phyloP scores from a whole-genome alignment of 1,140 invertebrate species.

The Drosophila pruinosa region DNA sequence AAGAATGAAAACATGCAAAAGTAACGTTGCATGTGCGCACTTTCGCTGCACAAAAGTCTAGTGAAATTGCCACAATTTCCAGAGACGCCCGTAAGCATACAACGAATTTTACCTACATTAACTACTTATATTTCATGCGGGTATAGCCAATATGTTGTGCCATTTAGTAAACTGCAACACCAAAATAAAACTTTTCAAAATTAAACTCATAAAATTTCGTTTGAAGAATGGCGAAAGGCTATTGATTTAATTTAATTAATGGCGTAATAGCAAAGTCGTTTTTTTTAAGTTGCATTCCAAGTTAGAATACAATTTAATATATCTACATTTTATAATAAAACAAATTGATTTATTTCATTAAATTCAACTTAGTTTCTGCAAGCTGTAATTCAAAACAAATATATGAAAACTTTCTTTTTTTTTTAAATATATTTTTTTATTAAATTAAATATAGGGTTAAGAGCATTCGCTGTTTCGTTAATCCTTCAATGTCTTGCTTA shows the following conservation, averaged over 20 bases:
- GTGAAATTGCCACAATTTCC: constrained; percentile 73
- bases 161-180: no score
- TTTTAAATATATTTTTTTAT: not conserved
- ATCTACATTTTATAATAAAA: no score
- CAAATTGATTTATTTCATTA: no score
- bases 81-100: constrained; percentile 57
- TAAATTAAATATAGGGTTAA: not conserved
- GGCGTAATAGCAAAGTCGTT: no score
- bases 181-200: no score
- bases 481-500: not conserved
- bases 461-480: not conserved
- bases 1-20: constrained; percentile 79
- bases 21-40: constrained; percentile 66
- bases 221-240: no score
- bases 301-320: no score
- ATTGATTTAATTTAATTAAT: not conserved
- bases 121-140: not conserved
- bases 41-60: constrained; percentile 52
- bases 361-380: no score
- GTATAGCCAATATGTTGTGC: not conserved
- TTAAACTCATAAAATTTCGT: no score
- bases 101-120: constrained; percentile 31
- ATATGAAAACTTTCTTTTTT: no score
- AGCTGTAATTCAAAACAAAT: no score
- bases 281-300: no score